Base-by-base conservation (phyloP, 2,113 vertebrate genomes). In the Sterrhoptilus dennistouni region DNA sequence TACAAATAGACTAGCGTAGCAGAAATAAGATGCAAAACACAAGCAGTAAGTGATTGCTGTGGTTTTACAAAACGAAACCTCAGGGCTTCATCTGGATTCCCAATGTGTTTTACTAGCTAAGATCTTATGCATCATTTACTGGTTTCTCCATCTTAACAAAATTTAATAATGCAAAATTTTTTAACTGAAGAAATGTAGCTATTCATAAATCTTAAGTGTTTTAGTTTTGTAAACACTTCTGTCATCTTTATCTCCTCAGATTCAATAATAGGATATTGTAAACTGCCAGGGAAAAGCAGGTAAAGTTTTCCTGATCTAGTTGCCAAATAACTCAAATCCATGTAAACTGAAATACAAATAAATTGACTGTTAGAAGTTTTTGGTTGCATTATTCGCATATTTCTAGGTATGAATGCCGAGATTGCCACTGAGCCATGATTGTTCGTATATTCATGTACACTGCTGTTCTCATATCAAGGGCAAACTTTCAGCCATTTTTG, bases 331-430 rank as follows among this genome's bases (percentile, higher is more conserved):
- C 16, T 70, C 0, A 1, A 68, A 59, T 54, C 21, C 1, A 0
- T 68, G 8, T 70, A 85, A 71, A 40, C 15, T n/a, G 19, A 59
- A 93, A 75, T 47, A 52, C 6, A 63, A 66, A 72, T 49, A 42
- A 54, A 75, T 38, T 16, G 5, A 44, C 29, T 93, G 8, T 35
- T 45, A 61, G 20, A 66, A 68, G 10, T 27, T 77, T 83, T 69
- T 5, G 1, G 28, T 83, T 52, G 17, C 5, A 11, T 57, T 53
- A n/a, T 10, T 71, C 15, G 2, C 0, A 1, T 31, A 28, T 57
- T 27, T 2, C 13, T 33, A 52, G 12, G 4, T 27, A 6, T 36
- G 20, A 40, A 44, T 60, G 8, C 4, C 16, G 54, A 42, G 13
- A 52, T 65, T 72, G 5, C 22, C n/a, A 40, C 28, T 36, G 15